Base-by-base conservation (phyloP, 1,140 invertebrate genomes). In the Leptinotarsa lineolata region DNA sequence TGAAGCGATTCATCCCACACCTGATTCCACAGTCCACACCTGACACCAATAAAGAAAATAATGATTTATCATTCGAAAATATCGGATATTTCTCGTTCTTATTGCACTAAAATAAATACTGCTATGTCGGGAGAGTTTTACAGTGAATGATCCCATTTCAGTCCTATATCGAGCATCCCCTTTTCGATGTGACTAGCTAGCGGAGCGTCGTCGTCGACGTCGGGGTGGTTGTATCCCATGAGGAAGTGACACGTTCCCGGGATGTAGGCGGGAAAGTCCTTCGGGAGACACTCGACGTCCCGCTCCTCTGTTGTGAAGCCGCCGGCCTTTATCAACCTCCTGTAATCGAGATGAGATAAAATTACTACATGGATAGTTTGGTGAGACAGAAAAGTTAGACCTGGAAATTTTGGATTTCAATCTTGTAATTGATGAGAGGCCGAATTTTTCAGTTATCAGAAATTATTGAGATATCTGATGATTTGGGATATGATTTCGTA, bases 201-300 rank as follows among this genome's bases (percentile, higher is more conserved):
- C 1, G 89, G 82, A 18, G 87, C 85, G 20, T 85, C 85, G 3
- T 82, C 81, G 61, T 90, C 86, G 16, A 94, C 85, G 3, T 87
- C 85, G 1, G 91, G 91, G 84, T 96, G 92, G 68, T 88, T 87
- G 85, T 95, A 97, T 69, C 88, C 90, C 66, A 92, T 90, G 6
- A 97, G 87, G 84, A 97, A 98, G 84, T 96, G 91, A 81, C 94
- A 95, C 4, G 92, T 95, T 59, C 93, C 94, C 39, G 89, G 87
- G 65, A 91, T 90, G 79, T 91, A 87, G 61, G 90, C 86, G 54
- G 94, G 93, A 86, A 96, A 96, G 72, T 94, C 95, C 80, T 92
- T 92, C 1, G 95, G 95, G 73, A 97, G 88, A 84, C 91, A 93
- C 12, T 91, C 90, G 60, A 91, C 89, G 76, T 91, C 88, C 72